These are phyloP conservation scores for Choloepus didactylus DNA, from an alignment of 2,797 vertebrate species.

Conservation along the genomic window DNA sequence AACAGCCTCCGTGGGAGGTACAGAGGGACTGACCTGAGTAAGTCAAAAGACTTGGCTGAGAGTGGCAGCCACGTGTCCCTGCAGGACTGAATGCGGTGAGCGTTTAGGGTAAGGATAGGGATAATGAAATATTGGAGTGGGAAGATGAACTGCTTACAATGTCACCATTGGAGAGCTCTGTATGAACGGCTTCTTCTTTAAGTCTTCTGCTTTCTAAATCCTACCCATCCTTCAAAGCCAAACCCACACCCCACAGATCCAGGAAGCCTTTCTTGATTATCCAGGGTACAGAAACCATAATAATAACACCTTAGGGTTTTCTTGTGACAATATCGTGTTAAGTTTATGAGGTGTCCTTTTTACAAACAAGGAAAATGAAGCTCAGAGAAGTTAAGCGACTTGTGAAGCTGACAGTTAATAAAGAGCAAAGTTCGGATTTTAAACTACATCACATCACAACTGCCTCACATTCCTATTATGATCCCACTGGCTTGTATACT, in stretches of 20 bases:
- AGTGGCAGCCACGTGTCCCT: background rate
- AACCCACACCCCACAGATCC: background rate
- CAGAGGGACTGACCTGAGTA: background rate
- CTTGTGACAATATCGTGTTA: background rate
- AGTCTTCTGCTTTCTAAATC: background rate
- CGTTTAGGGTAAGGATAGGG: background rate
- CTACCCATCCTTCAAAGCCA: background rate
- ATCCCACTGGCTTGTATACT: background rate
- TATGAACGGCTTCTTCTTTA: background rate
- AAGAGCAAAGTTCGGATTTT: background rate
- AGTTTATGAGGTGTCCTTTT: background rate
- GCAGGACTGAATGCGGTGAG: background rate
- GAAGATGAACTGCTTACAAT: background rate
- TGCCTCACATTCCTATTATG: background rate
- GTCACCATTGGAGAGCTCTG: background rate
- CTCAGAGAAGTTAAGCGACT: background rate
- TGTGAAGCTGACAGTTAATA: background rate
- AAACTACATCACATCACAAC: background rate
- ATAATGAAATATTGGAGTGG: too few species aligned
- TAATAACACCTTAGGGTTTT: background rate
- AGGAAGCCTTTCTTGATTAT: background rate
- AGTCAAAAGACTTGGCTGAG: background rate
- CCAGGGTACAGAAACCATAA: background rate
- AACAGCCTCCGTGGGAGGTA: background rate
- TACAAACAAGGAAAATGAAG: background rate